Evolutionary conservation across 2,113 vertebrate genomes (phyloP), one percentile per base, ranked within the genome.

Genomic region (Podilymbus podiceps): DNA sequence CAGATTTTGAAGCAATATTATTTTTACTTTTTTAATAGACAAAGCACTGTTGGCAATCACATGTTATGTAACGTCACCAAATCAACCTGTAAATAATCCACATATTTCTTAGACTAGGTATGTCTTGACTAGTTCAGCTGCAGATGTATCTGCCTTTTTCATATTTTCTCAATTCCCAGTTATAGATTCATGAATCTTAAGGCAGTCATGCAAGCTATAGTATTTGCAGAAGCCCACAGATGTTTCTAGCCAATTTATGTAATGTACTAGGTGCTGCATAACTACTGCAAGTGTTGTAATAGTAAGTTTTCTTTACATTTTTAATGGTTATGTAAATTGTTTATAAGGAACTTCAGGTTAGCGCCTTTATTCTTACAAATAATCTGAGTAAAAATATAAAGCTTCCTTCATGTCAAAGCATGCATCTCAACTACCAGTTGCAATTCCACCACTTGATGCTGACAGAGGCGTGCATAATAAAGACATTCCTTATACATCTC

Each of bases 1-100:
- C 81, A 95, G 44, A 90, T 55, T 88, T 67, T 90, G 75, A 97
- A 93, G 75, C 40, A 95, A 47, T 53, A 88, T 60, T 89, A 69
- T 62, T 87, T 89, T 89, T 95, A 79, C 25, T 78, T 81, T 55
- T 83, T 20, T 85, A 89, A 87, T 5, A 96, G 71, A 69, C n/a
- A 53, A 90, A 76, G 35, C 42, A 33, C 55, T 91, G 47, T 42
- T 92, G 88, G 59, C 49, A 92, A 92, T 81, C 58, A 79, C 55
- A 81, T 27, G 42, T 38, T 80, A 77, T 1, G 12, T 73, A 77
- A 93, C 89, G 72, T 40, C 44, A 83, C 7, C 2, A 90, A 93
- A 88, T 42, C 52, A 64, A 69, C 1, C 0, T 8, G 38, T 40
- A 91, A 84, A 86, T 17, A 90, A 31, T 47, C 24, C 59, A 60